phyloP scores from a whole-genome alignment of 2,797 vertebrate genomes.

The Limnodromus scolopaceus region DNA sequence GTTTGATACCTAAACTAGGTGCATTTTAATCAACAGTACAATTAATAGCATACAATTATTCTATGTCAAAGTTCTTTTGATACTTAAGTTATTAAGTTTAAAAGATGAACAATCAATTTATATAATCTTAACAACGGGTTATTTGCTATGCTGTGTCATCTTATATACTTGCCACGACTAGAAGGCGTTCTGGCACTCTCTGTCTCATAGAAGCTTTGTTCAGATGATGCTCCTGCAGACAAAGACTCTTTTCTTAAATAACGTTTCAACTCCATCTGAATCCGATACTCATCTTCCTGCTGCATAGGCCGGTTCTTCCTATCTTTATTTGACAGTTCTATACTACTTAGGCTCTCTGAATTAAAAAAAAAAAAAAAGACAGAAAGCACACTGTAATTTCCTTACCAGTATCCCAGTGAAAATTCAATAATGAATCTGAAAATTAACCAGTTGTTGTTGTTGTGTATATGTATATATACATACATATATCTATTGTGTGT shows the following conservation, averaged over 20 bases:
- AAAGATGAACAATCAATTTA: background rate
- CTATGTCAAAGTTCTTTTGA: background rate
- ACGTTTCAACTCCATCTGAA: conserved; percentile 96
- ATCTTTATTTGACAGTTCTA: conserved; percentile 84
- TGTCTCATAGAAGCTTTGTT: conserved; percentile 93
- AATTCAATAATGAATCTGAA: background rate
- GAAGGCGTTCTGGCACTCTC: conserved; percentile 91
- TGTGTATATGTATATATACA: fast-evolving
- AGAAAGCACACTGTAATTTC: background rate
- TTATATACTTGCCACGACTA: conserved; percentile 87
- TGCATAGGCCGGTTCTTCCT: conserved; percentile 95
- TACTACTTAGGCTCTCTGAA: conserved; percentile 86
- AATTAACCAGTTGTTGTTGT: background rate
- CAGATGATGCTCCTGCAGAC: conserved; percentile 79
- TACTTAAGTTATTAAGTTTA: background rate
- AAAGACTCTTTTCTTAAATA: conserved; percentile 92
- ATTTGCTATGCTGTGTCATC: background rate
- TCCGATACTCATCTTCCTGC: conserved; percentile 96
- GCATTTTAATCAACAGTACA: background rate
- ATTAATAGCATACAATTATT: background rate
- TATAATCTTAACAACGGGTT: background rate
- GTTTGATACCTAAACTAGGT: background rate
- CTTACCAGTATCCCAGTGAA: background rate
- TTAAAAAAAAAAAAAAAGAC: conserved; percentile 5
- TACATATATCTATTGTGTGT: background rate